Base-by-base conservation (phyloP, 2,113 vertebrate genomes). In the Apodemus sylvaticus region DNA sequence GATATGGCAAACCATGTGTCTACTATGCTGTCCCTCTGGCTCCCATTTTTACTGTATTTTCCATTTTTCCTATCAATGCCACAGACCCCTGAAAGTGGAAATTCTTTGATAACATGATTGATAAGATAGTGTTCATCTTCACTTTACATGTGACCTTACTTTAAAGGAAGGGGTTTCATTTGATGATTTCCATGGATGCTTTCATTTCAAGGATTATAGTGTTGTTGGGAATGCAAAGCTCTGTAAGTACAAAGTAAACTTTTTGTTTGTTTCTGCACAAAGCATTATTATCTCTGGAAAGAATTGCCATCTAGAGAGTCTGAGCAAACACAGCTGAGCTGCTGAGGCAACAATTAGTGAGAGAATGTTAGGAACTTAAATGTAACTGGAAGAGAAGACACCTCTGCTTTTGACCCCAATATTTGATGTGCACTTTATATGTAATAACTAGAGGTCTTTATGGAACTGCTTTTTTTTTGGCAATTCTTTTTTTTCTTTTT, bases 211-310 rank as follows among this genome's bases (percentile, higher is more conserved):
- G 64, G 34, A 88, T 89, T 90, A 42, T 1, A 92, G 20, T 73
- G 13, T 24, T 82, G 7, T 70, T 91, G 26, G 26, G 10, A 78
- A 93, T 73, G 79, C 34, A 86, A 66, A 78, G 66, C 51, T 85
- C 73, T 58, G 31, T 89, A 94, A 74, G 24, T 88, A 74, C 36
- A 97, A 97, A 96, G 91, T 78, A 96, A 96, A 92, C 20, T 85
- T 26, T 36, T 91, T 55, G 42, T 60, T 71, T 71, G 79, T 64
- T 62, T 36, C n/a, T 73, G 0, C 66, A 83, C 58, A 81, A 20
- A 68, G 39, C 86, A 16, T 39, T 31, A 22, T 9, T 85, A 88
- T 53, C 11, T 96, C 78, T 81, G 26, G 71, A 93, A 97, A 91
- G 93, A 83, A 85, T 51, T 34, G 60, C 70, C 24, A 78, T 42